Conservation (phyloP, 1,140 invertebrate species). For the Plutomurus gul region DNA sequence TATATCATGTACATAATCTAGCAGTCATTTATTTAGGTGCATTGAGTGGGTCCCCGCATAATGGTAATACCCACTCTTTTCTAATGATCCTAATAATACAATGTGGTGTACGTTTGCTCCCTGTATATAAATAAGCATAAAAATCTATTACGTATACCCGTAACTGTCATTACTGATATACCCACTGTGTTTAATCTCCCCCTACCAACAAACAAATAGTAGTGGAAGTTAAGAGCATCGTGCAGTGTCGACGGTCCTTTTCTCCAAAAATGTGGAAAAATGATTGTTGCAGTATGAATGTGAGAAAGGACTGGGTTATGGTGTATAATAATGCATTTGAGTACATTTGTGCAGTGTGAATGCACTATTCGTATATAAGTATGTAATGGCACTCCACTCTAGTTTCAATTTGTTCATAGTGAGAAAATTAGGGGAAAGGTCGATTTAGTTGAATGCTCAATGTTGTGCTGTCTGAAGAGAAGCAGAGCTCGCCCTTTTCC, state of each 20-base stretch:
- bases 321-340: neutral
- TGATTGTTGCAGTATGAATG: neutral
- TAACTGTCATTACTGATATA: neutral
- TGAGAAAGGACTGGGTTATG: neutral
- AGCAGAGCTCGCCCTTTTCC: slow-evolving; percentile 17
- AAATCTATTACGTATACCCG: neutral
- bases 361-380: neutral
- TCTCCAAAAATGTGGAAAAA: slow-evolving; percentile 37
- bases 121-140: neutral
- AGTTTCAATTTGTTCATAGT: slow-evolving; percentile 41
- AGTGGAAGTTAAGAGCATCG: too few relatives aligned
- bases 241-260: neutral
- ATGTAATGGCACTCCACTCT: slow-evolving; percentile 20
- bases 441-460: slow-evolving; percentile 1
- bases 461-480: neutral
- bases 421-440: slow-evolving; percentile 27
- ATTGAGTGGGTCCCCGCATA: neutral
- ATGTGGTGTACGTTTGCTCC: neutral
- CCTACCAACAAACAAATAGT: neutral
- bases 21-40: neutral
- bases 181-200: neutral
- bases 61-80: too few relatives aligned
- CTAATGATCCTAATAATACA: too few relatives aligned
- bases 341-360: neutral
- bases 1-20: neutral